Percentiles rank a stretch among this genome's conserved stretches.
Evolutionary conservation across 2,888 invertebrate species (phyloP).

Genomic region (Chrysina gloriosa): DNA sequence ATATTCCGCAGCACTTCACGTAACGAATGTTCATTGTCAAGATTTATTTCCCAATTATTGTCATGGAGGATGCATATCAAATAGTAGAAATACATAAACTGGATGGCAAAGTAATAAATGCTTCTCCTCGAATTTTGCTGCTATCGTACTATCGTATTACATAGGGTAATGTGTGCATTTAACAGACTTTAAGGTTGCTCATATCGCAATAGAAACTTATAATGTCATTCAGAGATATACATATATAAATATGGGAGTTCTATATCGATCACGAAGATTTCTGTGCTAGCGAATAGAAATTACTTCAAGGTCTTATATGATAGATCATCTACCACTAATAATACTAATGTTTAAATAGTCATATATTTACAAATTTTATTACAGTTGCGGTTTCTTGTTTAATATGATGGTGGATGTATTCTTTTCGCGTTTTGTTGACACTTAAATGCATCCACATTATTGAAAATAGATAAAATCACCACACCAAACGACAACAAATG

Average conservation of each 20-base stretch:
- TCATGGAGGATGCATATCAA: background rate
- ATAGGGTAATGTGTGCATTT: background rate
- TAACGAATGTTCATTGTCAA: background rate
- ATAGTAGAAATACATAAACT: background rate
- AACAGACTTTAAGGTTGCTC: background rate
- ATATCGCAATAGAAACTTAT: background rate
- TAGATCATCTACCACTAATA: too few relatives aligned
- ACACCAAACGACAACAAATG: too few relatives aligned
- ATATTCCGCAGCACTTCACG: background rate
- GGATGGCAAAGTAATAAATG: background rate
- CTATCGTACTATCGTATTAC: background rate
- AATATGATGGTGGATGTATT: too few relatives aligned
- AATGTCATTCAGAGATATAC: background rate
- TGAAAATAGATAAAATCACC: too few relatives aligned
- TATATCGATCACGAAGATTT: conserved; percentile 4
- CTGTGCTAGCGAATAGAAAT: conserved; percentile 1
- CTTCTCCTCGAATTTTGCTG: background rate
- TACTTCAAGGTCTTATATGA: too few relatives aligned
- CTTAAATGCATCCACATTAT: too few relatives aligned
- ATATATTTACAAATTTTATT: too few relatives aligned
- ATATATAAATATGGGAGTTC: background rate
- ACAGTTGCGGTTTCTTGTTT: too few relatives aligned
- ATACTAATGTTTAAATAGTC: too few relatives aligned
- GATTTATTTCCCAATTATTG: conserved; percentile 31
- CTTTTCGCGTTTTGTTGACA: too few relatives aligned